Evolutionary conservation across 2,113 vertebrate genomes (phyloP), one percentile per base, ranked within the genome.

Genomic region (Ammodytes marinus): DNA sequence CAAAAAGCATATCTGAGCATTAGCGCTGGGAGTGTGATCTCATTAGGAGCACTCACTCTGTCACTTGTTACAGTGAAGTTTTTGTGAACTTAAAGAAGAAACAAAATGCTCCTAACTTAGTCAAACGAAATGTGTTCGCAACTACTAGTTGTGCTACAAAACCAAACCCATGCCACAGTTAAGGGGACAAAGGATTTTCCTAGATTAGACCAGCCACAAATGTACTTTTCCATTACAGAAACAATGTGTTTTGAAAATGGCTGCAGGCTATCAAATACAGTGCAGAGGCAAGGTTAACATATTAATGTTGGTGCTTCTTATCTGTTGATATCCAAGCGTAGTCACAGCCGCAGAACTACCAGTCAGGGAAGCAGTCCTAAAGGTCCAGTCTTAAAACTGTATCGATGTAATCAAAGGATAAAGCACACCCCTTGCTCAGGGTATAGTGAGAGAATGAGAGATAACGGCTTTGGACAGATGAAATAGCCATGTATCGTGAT

Each of bases 321-420:
- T 69, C 69, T 8, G 27, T 70, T 84, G 54, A 76, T 77, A 77
- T 80, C 46, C 52, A 63, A 46, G 64, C 80, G 70, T 69, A 68
- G 71, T 80, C 60, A 70, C 63, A 43, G 80, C 80, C 66, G 69
- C 60, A 47, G 43, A 17, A 79, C 50, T 76, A 11, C 57, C 66
- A 50, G 72, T 77, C 59, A 81, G 75, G 65, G 57, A 86, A 84
- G 49, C 75, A 73, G 72, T 78, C 85, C 76, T 84, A 65, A 60
- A 86, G 83, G 85, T 75, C 65, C 58, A 80, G 57, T 76, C 69
- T 82, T 72, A 35, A 73, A 81, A 81, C 74, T 43, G 35, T 60
- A 83, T 86, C 80, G 65, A 2, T 64, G n/a, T 47, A 82, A 89
- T 89, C 84, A 85, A 85, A 88, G 74, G 74, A 74, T 43, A 52